Evolutionary conservation across 2,888 invertebrate genomes (phyloP), one percentile per base, ranked within the genome.

Genomic region (Drosophila anomelani): DNA sequence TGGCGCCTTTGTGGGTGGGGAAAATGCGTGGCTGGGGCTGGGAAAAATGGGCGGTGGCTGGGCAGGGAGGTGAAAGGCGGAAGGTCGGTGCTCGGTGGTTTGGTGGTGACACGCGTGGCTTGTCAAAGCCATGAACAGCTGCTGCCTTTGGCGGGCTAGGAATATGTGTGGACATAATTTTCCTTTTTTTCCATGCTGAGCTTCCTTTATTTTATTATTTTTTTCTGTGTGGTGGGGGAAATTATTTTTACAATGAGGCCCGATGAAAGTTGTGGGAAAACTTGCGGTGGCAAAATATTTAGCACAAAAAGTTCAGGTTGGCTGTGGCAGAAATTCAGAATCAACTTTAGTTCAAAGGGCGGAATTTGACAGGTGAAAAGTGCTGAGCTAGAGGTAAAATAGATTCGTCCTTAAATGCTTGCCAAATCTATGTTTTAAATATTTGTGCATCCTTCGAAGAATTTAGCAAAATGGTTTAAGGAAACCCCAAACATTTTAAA

Each of bases 71-170:
- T 41, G 32, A 12, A 32, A 8, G 49, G 29, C 39, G 26, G 51
- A 39, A 39, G 54, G 57, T 39, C 70, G 67, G 39, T n/a, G 32
- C 12, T 51, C 38, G 60, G 17, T 60, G 75, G 56, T 41, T 79
- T 64, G 71, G 44, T 55, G 70, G 75, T 58, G 58, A 63, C 79
- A 84, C 85, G 81, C 81, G 69, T 81, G 71, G 76, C 60, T 81
- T 81, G 81, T 81, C 81, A 81, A 81, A 81, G 81, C 79, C 72
- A 64, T 49, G 64, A 58, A 39, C 72, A 73, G 73, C 73, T 66
- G 73, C 73, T 56, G 58, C 66, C 66, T 64, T 73, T 73, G 66
- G 44, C 58, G 64, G 66, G 66, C 73, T 73, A 66, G 66, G 66
- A 59, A 58, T 58, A 69, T 68, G 57, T 68, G 72, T 64, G 73